Conservation (phyloP, 2,113 vertebrate species). For the Serilophus lunatus region DNA sequence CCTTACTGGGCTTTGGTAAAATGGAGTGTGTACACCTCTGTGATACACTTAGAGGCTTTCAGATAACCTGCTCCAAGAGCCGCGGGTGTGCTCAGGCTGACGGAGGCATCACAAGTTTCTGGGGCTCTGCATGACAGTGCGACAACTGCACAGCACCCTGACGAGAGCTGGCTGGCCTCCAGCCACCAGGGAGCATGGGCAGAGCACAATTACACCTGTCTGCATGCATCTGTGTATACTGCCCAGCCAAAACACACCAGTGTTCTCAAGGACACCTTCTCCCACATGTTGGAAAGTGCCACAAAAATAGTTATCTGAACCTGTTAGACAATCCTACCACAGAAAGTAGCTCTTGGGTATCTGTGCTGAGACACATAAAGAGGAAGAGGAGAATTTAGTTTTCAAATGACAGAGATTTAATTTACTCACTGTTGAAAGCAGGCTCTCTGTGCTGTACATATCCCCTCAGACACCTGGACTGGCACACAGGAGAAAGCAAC, state of each 20-base stretch:
- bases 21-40: fast-evolving
- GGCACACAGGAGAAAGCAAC: not conserved
- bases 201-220: not conserved
- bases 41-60: fast-evolving
- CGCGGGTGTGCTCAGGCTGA: fast-evolving
- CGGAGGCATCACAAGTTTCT: fast-evolving
- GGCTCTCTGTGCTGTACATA: not conserved
- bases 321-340: not conserved
- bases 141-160: fast-evolving
- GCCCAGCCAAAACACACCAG: not conserved
- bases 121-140: fast-evolving
- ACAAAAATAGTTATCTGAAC: not conserved
- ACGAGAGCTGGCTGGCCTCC: not conserved
- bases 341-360: not conserved
- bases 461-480: not conserved
- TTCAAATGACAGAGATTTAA: not conserved
- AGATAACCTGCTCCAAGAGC: fast-evolving
- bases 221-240: not conserved
- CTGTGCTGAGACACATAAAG: not conserved
- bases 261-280: slow-evolving; percentile 14
- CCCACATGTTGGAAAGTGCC: fast-evolving
- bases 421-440: not conserved
- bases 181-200: not conserved
- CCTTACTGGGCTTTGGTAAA: not conserved
- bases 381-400: not conserved